Conservation (phyloP, 64 coral and sea anemone species). For the Trachythela sp. region DNA sequence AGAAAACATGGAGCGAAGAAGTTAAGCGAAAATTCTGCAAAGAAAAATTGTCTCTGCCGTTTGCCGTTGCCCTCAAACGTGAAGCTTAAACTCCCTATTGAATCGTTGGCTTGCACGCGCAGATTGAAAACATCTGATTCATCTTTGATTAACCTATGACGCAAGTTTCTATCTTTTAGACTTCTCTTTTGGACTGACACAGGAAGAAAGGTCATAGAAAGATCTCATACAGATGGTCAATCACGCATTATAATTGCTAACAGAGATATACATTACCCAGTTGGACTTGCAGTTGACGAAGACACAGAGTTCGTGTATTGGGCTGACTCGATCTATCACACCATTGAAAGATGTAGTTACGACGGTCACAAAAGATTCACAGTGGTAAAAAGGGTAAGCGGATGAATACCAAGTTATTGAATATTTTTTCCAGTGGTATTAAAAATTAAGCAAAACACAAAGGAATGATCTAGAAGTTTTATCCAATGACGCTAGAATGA, state of each 20-base stretch:
- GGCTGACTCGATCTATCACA: constrained; percentile 39
- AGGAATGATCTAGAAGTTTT: no score
- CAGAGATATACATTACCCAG: constrained; percentile 22
- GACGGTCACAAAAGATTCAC: neutral
- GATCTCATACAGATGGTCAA: constrained; percentile 25
- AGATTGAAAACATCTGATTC: no score
- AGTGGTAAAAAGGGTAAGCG: neutral
- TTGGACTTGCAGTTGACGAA: constrained; percentile 37
- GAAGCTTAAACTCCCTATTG: no score
- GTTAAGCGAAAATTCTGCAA: no score
- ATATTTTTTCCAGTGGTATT: neutral
- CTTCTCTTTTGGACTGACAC: constrained; percentile 50
- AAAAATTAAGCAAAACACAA: neutral
- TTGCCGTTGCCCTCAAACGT: no score
- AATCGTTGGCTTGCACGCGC: no score
- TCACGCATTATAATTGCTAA: neutral
- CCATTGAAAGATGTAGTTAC: constrained; percentile 22
- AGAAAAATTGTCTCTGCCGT: no score
- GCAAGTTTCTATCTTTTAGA: neutral
- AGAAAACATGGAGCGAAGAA: no score
- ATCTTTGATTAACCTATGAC: neutral
- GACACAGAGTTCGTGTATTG: constrained; percentile 36
- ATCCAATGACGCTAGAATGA: no score
- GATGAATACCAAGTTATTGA: neutral
- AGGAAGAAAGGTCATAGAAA: constrained; percentile 27